These are phyloP conservation scores for Phataginus tetradactyla DNA, from an alignment of 2,797 vertebrate genomes.

Conservation along the genomic window DNA sequence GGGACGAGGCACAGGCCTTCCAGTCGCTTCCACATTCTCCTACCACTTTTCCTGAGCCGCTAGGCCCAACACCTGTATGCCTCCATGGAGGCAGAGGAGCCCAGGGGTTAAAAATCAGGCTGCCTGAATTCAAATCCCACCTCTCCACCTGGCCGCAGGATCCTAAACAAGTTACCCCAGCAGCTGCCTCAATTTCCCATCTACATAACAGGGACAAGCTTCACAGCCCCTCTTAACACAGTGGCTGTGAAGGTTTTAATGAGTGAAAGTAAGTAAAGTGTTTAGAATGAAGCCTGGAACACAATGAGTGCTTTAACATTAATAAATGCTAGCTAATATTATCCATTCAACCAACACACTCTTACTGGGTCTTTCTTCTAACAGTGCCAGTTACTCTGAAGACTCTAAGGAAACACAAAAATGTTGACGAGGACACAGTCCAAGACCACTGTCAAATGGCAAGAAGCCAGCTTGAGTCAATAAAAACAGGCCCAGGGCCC, in stretches of 20 bases:
- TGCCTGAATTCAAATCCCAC: background rate
- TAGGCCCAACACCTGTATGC: background rate
- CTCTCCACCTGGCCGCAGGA: background rate
- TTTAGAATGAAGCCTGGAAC: background rate
- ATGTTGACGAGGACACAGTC: background rate
- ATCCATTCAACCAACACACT: background rate
- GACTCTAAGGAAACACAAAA: slow-evolving; percentile 33
- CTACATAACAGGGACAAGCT: background rate
- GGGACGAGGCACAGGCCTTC: background rate
- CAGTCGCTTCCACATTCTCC: background rate
- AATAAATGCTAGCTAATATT: background rate
- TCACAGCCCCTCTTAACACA: background rate
- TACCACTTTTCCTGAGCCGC: background rate
- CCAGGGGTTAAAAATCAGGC: background rate
- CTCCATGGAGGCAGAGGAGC: background rate
- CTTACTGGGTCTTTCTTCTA: slow-evolving; percentile 44
- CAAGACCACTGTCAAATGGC: background rate
- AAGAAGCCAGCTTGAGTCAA: background rate
- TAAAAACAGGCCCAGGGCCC: background rate
- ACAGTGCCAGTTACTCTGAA: slow-evolving; percentile 9
- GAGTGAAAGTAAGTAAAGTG: background rate
- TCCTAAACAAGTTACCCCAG: background rate
- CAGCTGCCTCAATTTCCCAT: background rate
- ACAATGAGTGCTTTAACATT: background rate
- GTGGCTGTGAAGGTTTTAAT: fast-evolving